Base-by-base conservation (phyloP, 2,113 vertebrate genomes). In the Percopsis transmontana region DNA sequence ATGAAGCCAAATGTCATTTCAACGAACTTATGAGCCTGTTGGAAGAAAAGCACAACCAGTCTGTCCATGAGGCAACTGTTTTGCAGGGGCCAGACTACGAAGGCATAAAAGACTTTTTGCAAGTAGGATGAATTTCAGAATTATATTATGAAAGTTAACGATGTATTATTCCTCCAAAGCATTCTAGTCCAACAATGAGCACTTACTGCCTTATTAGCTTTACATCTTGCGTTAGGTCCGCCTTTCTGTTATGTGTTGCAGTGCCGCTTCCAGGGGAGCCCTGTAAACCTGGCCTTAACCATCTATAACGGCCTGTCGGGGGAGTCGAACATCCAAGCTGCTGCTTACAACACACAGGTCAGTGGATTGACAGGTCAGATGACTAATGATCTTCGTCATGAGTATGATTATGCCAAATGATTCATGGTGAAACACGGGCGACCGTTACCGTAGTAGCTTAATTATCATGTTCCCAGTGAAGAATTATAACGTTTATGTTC, bases 81-180 rank as follows among this genome's bases (percentile, higher is more conserved):
- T 84, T 99, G 66, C 83, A 93, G 66, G 95, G 94, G 54, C 96
- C 98, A 56, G 94, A 99, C 80, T 94, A 94, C 72, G 80, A 89
- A 63, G 92, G 92, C 77, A 96, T 97, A 87, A 93, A 91, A 55
- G 91, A 93, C 4, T 93, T 94, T 50, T 79, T 98, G 57, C 89
- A 94, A 94, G 97, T 99, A 87, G 4, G 62, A 0, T 11, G 11
- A 3, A 56, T n/a, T 4, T 60, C 18, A 50, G 12, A 60, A 13
- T 8, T 58, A 3, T 7, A 20, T 45, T 45, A 16, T 41, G 40
- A 41, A 12, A 12, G 5, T 5, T 7, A 12, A 7, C 40, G 5
- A 41, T 12, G 40, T 41, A 41, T 41, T 5, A 12, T 41, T 41
- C n/a, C n/a, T n/a, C n/a, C n/a, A n/a, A n/a, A n/a, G n/a, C n/a